Base-by-base conservation (phyloP, 2,113 vertebrate genomes). In the Cacatua alba region DNA sequence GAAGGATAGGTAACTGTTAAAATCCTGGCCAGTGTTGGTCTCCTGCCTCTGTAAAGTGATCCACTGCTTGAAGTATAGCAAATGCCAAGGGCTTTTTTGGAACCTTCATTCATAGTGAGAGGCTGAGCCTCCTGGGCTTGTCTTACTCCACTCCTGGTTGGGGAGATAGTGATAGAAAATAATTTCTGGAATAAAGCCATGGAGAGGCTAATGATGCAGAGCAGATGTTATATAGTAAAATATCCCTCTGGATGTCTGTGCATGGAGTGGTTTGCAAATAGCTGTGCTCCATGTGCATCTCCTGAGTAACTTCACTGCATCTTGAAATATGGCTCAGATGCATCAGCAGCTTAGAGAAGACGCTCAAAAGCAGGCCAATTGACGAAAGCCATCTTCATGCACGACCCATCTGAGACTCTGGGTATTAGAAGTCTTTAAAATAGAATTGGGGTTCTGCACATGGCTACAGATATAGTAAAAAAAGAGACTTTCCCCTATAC, bases 51-150 rank as follows among this genome's bases (percentile, higher is more conserved):
- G n/a, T 41, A 26, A 64, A 39, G 25, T 26, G 37, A 65, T 37
- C 24, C 8, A 25, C 64, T 82, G 70, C 35, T 64, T 37, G 62
- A 46, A n/a, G 28, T 5, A 25, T 3, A 71, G 11, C 14, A 39
- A 46, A 39, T 0, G 3, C 20, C 33, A 59, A 52, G 24, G 17
- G 23, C 7, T 26, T 49, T 52, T 67, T 52, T 41, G 3, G 51
- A 65, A 12, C 57, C 17, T 64, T 59, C 77, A 8, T 39, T 63
- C 13, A 6, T 0, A 1, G 15, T 1, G 1, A 21, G 25, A 41
- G 13, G 35, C 43, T 88, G 49, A 65, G 37, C 37, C 39, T 52
- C 28, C 64, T 39, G 70, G 37, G 19, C 49, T 77, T 59, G 57
- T 52, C 78, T 60, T 5, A 3, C 7, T 31, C 17, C 17, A 5